phyloP scores from a whole-genome alignment of 2,888 invertebrate species.

The Eretmocerus hayati region DNA sequence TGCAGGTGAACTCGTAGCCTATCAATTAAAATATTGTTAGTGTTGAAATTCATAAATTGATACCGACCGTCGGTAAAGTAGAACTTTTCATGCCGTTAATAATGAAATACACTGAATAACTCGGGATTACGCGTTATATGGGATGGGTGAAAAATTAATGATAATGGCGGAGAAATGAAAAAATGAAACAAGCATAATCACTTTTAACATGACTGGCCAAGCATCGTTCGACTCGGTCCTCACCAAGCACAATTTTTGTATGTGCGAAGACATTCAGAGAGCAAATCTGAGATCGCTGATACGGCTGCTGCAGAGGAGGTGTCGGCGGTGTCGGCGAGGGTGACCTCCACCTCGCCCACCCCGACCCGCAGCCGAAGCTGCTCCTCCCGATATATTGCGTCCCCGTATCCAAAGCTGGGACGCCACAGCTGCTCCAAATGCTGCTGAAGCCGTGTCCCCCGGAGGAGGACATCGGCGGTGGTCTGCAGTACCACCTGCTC shows the following conservation, averaged over 20 bases:
- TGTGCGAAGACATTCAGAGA: constrained; percentile 46
- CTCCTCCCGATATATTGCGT: background rate
- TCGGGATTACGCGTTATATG: no score
- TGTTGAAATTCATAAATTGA: no score
- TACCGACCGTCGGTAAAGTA: no score
- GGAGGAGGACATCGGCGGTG: constrained; percentile 22
- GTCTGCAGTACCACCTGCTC: no score
- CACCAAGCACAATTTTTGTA: constrained; percentile 44
- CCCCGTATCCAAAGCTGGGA: background rate
- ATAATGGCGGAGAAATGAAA: background rate
- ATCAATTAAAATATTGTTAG: no score
- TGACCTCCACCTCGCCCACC: background rate
- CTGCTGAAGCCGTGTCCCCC: constrained; percentile 3
- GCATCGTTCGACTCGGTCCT: constrained; percentile 19
- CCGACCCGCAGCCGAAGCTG: background rate
- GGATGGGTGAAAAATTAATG: no score
- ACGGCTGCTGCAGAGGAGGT: constrained; percentile 28
- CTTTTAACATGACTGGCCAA: background rate
- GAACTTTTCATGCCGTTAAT: no score
- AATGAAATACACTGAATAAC: no score
- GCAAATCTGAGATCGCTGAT: constrained; percentile 23
- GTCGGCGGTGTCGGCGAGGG: constrained; percentile 26
- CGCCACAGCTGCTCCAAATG: background rate
- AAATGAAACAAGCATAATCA: background rate
- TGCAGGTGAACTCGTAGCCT: no score